Evolutionary conservation across 1,140 invertebrate species (phyloP).

Genomic region (Drosophila ercepeae): DNA sequence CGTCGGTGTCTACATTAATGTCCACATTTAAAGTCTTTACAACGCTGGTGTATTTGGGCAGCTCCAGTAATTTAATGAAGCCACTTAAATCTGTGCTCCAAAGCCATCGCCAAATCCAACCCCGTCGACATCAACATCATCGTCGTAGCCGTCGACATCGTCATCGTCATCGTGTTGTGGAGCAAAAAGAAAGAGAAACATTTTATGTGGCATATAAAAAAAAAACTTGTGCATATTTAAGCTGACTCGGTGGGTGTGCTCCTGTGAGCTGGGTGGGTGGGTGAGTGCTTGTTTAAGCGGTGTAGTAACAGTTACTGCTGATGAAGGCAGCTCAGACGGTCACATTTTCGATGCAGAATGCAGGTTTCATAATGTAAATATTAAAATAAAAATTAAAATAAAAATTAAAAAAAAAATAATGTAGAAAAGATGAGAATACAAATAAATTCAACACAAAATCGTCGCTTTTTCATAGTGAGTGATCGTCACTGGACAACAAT

Average conservation of each 20-base stretch:
- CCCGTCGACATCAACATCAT: conserved; percentile 24
- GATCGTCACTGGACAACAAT: too few relatives aligned
- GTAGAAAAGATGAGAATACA: too few relatives aligned
- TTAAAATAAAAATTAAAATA: too few relatives aligned
- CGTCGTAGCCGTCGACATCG: conserved; percentile 23
- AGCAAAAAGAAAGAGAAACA: conserved; percentile 57
- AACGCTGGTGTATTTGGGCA: conserved; percentile 79
- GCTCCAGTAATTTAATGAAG: conserved; percentile 82
- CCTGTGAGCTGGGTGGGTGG: conserved; percentile 8
- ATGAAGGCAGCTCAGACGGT: conserved; percentile 53
- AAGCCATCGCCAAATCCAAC: conserved; percentile 8
- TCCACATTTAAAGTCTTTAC: conserved; percentile 82
- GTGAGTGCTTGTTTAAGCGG: conserved; percentile 35
- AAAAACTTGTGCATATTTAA: conserved; percentile 63
- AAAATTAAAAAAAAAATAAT: too few relatives aligned
- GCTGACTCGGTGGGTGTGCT: conserved; percentile 21
- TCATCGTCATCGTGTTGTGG: conserved; percentile 6
- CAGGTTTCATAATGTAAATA: too few relatives aligned
- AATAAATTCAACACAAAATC: too few relatives aligned
- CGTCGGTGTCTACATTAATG: conserved; percentile 73
- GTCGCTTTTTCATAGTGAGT: too few relatives aligned
- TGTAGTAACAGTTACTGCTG: conserved; percentile 58
- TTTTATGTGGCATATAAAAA: conserved; percentile 67
- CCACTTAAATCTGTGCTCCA: conserved; percentile 78
- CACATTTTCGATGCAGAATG: too few relatives aligned